A percentile compares a stretch with the other conserved stretches of the same genome.
Evolutionary conservation across 2,888 invertebrate genomes (phyloP).

Genomic region (Biston stratarius): DNA sequence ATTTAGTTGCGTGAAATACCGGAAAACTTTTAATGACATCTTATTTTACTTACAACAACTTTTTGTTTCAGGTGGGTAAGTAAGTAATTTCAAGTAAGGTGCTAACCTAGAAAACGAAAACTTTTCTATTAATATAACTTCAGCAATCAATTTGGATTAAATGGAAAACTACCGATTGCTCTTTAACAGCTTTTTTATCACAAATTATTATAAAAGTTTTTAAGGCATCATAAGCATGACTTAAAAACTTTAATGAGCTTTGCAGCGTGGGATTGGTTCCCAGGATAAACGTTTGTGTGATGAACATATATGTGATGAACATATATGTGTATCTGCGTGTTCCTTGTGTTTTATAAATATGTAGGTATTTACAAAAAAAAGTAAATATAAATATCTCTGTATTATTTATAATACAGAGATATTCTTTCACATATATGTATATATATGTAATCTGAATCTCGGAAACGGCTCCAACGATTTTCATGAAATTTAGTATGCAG

Average conservation of each 20-base stretch:
- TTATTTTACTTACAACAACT: conserved; percentile 23
- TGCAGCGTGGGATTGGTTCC: too few relatives aligned
- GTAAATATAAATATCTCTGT: too few relatives aligned
- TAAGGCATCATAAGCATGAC: neutral
- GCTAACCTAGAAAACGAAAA: neutral
- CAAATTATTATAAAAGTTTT: neutral
- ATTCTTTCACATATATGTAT: too few relatives aligned
- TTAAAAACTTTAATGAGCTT: neutral
- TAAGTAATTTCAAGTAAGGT: conserved; percentile 3
- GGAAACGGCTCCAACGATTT: too few relatives aligned
- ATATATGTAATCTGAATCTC: too few relatives aligned
- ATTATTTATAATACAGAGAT: too few relatives aligned
- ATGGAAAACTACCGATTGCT: neutral
- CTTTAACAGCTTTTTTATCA: neutral
- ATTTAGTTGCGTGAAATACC: conserved; percentile 53
- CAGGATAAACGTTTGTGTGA: too few relatives aligned
- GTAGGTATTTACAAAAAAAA: too few relatives aligned
- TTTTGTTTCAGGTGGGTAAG: neutral
- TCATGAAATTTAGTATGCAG: too few relatives aligned
- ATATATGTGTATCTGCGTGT: too few relatives aligned
- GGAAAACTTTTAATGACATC: conserved; percentile 50
- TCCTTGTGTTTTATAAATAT: too few relatives aligned
- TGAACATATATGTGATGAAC: too few relatives aligned
- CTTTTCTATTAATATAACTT: conserved; percentile 13
- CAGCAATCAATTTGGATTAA: neutral